Base-by-base conservation (phyloP, 1,140 invertebrate species). In the Papilio dardanus region DNA sequence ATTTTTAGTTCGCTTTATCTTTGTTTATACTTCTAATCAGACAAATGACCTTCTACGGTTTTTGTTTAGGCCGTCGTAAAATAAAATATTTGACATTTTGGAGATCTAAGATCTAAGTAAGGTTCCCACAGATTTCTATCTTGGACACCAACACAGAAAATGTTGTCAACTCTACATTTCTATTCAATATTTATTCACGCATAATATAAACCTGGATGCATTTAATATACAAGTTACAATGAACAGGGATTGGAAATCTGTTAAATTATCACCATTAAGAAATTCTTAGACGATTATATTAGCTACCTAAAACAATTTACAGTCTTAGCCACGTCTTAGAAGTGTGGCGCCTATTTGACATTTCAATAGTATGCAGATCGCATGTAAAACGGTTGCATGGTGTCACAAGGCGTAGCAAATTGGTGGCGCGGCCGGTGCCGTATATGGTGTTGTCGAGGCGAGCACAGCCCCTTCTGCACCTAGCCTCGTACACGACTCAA, bases 401-500 rank as follows among this genome's bases (percentile, higher is more conserved):
- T 82, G 81, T 71, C 62, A 37, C 78, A 76, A 76, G 65, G 75
- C 83, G 84, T 86, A 77, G 85, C 80, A 87, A 88, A 84, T 76
- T 68, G 79, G 73, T 40, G 71, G 28, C 65, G 62, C 37, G 83
- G 81, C 84, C 84, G 88, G 76, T 35, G 73, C 89, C 89, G 76
- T 90, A 89, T 89, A 90, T 81, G 88, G 89, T 66, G 42, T 67
- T 82, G 81, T 76, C 85, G 89, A 89, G 87, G 87, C 81, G 83
- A 79, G 46, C 74, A 74, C 76, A 76, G 79, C 79, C 79, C 81
- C 77, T 54, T 75, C 71, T 76, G 21, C 42, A 46, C n/a, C 46
- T 73, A n/a, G 58, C 71, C 46, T 73, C 71, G 71, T 35, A 33
- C 67, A 40, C 37, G 19, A 24, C n/a, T 69, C 67, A 69, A 69